phyloP scores from a whole-genome alignment of 2,113 vertebrate species.

The Salvelinus fontinalis region DNA sequence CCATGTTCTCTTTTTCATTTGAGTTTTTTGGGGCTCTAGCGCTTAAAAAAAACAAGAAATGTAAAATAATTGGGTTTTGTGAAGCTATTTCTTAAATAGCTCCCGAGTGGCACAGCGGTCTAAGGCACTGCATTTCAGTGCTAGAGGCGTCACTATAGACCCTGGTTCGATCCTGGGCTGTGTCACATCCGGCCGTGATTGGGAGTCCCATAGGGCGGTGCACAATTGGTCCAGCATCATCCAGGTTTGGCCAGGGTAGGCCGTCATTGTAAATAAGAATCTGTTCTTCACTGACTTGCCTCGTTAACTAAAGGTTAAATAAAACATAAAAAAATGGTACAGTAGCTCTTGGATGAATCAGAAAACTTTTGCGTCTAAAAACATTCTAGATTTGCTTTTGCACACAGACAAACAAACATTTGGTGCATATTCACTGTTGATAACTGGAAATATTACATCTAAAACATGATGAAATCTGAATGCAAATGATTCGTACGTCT shows the following conservation, averaged over 20 bases:
- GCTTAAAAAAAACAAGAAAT: not conserved
- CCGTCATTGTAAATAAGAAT: too few relatives aligned
- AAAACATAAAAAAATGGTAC: not conserved
- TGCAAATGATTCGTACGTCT: too few relatives aligned
- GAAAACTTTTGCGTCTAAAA: not conserved
- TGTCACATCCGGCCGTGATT: too few relatives aligned
- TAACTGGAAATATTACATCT: not conserved
- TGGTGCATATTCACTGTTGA: not conserved
- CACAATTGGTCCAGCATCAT: too few relatives aligned
- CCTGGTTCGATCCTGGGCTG: too few relatives aligned
- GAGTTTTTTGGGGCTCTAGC: not conserved
- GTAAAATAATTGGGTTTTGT: not conserved
- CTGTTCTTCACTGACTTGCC: too few relatives aligned
- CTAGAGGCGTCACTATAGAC: too few relatives aligned
- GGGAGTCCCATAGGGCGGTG: too few relatives aligned
- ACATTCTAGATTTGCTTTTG: not conserved
- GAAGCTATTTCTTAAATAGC: not conserved
- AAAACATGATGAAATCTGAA: not conserved
- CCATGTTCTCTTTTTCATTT: not conserved
- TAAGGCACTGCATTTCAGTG: too few relatives aligned
- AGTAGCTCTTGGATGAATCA: not conserved
- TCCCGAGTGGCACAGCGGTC: too few relatives aligned
- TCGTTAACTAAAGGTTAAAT: too few relatives aligned
- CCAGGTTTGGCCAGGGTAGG: too few relatives aligned
- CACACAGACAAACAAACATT: not conserved